Evolutionary conservation across 2,113 vertebrate genomes (phyloP).

Genomic region (Euleptes europaea): DNA sequence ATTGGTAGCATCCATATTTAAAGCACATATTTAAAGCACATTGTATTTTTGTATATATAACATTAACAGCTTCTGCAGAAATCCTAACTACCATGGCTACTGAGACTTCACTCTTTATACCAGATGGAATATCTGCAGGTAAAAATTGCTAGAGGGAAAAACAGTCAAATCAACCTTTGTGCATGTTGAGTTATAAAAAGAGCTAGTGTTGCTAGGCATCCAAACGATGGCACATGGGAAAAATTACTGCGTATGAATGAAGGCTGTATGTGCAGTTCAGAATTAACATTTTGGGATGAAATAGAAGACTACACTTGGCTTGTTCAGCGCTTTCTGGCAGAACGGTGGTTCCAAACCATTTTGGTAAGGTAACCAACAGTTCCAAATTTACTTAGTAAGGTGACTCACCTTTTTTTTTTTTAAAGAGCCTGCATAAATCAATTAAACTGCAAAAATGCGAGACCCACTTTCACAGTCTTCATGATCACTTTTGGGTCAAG

Average conservation of each 20-base stretch:
- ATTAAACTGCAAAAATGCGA: too few species aligned
- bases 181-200: slow-evolving; percentile 62
- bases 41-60: background rate
- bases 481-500: too few species aligned
- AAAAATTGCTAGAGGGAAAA: background rate
- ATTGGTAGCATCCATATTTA: background rate
- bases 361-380: too few species aligned
- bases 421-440: too few species aligned
- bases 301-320: slow-evolving; percentile 28
- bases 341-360: background rate
- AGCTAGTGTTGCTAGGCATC: slow-evolving; percentile 69
- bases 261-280: slow-evolving; percentile 43
- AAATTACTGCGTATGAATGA: slow-evolving; percentile 54
- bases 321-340: background rate
- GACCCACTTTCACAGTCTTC: too few species aligned
- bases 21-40: background rate
- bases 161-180: slow-evolving; percentile 45
- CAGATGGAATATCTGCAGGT: background rate
- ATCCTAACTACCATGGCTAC: background rate
- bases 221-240: slow-evolving; percentile 56
- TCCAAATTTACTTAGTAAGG: too few species aligned
- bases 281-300: slow-evolving; percentile 36
- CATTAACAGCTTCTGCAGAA: background rate
- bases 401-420: too few species aligned
- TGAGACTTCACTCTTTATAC: background rate